Percentiles rank a stretch among this genome's conserved stretches.
Evolutionary conservation across 1,140 invertebrate species (phyloP).

Genomic region (Plutomurus gul): DNA sequence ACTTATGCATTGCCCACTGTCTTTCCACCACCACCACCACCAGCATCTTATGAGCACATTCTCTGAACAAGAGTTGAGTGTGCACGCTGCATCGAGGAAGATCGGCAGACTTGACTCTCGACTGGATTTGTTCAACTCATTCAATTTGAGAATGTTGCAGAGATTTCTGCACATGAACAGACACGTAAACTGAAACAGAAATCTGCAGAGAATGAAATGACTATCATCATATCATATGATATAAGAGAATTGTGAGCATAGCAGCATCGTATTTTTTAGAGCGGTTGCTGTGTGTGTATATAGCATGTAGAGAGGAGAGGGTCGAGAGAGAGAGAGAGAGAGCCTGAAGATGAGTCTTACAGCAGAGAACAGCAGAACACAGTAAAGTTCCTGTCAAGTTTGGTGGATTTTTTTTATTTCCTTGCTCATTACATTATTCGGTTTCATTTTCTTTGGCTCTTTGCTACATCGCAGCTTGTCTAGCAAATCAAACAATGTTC

Average conservation of each 20-base stretch:
- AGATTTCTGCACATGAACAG: neutral
- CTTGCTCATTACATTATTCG: slow-evolving; percentile 20
- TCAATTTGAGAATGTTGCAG: neutral
- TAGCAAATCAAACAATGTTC: slow-evolving; percentile 8
- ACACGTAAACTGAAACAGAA: neutral
- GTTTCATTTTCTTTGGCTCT: slow-evolving; percentile 10
- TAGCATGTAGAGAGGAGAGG: neutral
- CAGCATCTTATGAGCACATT: no score
- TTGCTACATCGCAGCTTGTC: neutral
- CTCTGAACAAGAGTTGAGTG: no score
- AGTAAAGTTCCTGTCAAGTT: slow-evolving; percentile 9
- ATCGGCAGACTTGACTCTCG: neutral
- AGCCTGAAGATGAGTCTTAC: neutral
- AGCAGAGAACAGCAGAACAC: neutral
- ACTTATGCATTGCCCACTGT: no score
- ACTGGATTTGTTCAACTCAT: neutral
- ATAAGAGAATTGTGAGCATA: no score
- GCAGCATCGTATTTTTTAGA: no score
- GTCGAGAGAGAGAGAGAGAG: neutral
- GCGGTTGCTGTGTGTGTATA: neutral
- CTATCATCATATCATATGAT: no score
- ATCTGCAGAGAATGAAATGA: neutral
- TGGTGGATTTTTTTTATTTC: slow-evolving; percentile 3
- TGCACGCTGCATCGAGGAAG: no score
- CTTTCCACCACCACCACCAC: no score